phyloP scores from a whole-genome alignment of 2,888 invertebrate genomes.

The Platycheirus rosarum region DNA sequence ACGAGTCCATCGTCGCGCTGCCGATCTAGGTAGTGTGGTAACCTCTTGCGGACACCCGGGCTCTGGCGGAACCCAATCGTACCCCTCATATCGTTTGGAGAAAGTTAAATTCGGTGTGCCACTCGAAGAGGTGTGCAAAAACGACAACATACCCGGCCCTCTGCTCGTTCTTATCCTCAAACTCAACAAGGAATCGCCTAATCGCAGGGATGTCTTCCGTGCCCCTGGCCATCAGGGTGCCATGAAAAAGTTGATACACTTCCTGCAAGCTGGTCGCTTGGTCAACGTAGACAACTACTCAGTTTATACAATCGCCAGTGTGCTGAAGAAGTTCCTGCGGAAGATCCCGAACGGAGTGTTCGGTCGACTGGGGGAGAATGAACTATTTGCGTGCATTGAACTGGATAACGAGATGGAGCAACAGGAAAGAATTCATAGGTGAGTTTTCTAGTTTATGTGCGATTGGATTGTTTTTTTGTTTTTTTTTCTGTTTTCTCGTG shows the following conservation, averaged over 20 bases:
- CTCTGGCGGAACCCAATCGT: slow-evolving; percentile 82
- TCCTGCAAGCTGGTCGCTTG: slow-evolving; percentile 93
- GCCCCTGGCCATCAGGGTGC: slow-evolving; percentile 97
- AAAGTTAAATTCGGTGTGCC: slow-evolving; percentile 97
- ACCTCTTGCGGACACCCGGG: slow-evolving; percentile 94
- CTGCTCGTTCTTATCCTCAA: slow-evolving; percentile 95
- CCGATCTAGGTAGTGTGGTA: slow-evolving; percentile 94
- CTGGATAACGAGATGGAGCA: slow-evolving; percentile 92
- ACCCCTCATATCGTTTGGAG: slow-evolving; percentile 92
- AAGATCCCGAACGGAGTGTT: slow-evolving; percentile 99
- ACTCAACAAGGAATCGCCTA: slow-evolving; percentile 96
- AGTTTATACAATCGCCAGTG: slow-evolving; percentile 98
- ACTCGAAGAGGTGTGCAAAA: slow-evolving; percentile 96
- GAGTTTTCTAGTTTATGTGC: slow-evolving; percentile 79
- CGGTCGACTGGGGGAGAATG: slow-evolving; percentile 94
- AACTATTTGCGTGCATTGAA: slow-evolving; percentile 94
- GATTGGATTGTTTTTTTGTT: too few relatives aligned
- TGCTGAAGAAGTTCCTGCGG: slow-evolving; percentile 97
- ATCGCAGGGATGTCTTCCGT: slow-evolving; percentile 96
- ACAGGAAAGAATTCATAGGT: slow-evolving; percentile 96
- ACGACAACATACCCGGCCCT: slow-evolving; percentile 97
- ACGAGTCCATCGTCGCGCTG: slow-evolving; percentile 95
- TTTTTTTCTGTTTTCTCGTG: too few relatives aligned
- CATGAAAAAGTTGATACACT: slow-evolving; percentile 96
- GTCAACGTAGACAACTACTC: slow-evolving; percentile 97